Evolutionary conservation across 2,797 vertebrate species (phyloP).

Genomic region (Limosa lapponica): DNA sequence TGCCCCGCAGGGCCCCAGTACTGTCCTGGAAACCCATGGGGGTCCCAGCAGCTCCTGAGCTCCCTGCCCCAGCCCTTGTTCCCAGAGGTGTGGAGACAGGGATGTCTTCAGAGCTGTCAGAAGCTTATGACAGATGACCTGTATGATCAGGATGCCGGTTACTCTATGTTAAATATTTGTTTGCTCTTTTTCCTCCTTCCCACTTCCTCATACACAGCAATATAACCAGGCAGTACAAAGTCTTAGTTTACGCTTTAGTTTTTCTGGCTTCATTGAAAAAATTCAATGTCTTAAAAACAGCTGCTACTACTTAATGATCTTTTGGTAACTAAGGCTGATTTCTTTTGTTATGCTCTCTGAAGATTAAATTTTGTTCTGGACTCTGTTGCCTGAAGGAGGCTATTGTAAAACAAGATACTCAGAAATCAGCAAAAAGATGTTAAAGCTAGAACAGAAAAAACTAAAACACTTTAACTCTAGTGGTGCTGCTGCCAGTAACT

Average conservation of each 20-base stretch:
- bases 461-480: conserved; percentile 26
- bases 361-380: conserved; percentile 51
- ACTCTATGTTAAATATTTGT: background rate
- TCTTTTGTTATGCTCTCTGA: conserved; percentile 50
- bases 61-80: background rate
- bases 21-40: background rate
- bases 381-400: conserved; percentile 36
- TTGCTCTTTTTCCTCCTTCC: background rate
- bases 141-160: background rate
- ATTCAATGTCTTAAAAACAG: conserved; percentile 13
- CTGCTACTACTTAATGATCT: conserved; percentile 62
- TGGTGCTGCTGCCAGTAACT: background rate
- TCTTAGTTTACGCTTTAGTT: background rate
- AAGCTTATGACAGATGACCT: background rate
- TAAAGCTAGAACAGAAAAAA: conserved; percentile 20
- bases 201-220: background rate
- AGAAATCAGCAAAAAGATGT: conserved; percentile 33
- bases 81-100: background rate
- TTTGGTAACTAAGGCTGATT: conserved; percentile 41
- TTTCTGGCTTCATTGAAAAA: conserved; percentile 35
- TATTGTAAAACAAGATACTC: conserved; percentile 60
- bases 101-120: background rate
- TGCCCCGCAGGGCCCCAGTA: background rate
- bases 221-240: background rate
- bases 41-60: background rate